Evolutionary conservation across 2,888 invertebrate genomes (phyloP).

Genomic region (Aelia acuminata): DNA sequence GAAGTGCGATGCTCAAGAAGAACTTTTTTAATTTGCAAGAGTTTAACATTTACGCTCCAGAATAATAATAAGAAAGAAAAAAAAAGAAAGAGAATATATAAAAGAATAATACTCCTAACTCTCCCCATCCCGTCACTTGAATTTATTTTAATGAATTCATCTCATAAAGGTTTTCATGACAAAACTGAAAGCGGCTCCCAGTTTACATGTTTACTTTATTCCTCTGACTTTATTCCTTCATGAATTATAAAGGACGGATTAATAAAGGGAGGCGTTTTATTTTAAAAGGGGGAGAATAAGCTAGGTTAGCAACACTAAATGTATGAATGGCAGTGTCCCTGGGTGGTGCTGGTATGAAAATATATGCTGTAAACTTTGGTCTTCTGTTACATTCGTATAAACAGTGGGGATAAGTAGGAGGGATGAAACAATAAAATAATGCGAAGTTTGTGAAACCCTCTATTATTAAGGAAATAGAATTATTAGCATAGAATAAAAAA

Average conservation of each 20-base stretch:
- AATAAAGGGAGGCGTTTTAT: constrained; percentile 21
- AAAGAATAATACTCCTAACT: constrained; percentile 7
- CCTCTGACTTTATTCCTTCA: constrained; percentile 41
- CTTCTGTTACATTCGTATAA: neutral
- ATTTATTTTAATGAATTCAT: constrained; percentile 50
- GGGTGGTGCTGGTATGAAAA: neutral
- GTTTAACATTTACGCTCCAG: constrained; percentile 8
- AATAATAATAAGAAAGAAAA: constrained; percentile 12
- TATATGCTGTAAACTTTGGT: neutral
- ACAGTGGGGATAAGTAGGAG: neutral
- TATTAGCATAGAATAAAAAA: too few relatives aligned
- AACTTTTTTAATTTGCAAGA: constrained; percentile 42
- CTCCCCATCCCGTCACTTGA: neutral
- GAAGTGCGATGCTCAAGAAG: neutral
- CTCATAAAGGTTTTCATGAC: constrained; percentile 47
- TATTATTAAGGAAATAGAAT: too few relatives aligned
- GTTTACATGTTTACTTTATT: constrained; percentile 36
- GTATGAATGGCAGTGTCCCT: constrained; percentile 22
- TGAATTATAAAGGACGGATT: constrained; percentile 48
- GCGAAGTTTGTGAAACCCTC: neutral
- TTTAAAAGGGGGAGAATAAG: constrained; percentile 35
- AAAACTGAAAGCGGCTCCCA: constrained; percentile 28
- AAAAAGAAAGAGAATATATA: constrained; percentile 2
- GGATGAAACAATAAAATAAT: neutral
- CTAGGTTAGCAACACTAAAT: constrained; percentile 7